phyloP scores from a whole-genome alignment of 2,797 vertebrate species.

The Cheirogaleus major region DNA sequence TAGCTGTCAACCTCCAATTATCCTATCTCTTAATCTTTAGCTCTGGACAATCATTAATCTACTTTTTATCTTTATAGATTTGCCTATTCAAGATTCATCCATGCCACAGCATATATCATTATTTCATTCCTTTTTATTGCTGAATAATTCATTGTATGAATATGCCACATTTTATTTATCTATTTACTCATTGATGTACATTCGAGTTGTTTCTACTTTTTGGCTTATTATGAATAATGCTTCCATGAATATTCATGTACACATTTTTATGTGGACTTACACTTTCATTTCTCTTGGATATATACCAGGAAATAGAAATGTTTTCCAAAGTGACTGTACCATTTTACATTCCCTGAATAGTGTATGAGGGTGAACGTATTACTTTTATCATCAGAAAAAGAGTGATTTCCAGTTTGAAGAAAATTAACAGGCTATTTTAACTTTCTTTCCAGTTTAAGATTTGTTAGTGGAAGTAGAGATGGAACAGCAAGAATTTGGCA shows the following conservation, averaged over 20 bases:
- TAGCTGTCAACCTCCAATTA: neutral
- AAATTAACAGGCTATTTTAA: slow-evolving; percentile 55
- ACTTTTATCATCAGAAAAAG: slow-evolving; percentile 46
- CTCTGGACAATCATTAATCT: neutral
- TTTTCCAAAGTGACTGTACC: slow-evolving; percentile 7
- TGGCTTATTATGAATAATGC: neutral
- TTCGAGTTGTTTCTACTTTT: slow-evolving; percentile 18
- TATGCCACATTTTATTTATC: slow-evolving; percentile 7
- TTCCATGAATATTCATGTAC: neutral
- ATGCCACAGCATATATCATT: neutral
- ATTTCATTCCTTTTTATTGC: slow-evolving; percentile 35
- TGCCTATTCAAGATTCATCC: slow-evolving; percentile 18
- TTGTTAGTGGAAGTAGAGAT: slow-evolving; percentile 98
- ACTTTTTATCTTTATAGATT: neutral
- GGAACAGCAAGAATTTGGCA: slow-evolving; percentile 98
- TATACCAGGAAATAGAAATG: neutral
- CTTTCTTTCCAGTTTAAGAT: slow-evolving; percentile 87
- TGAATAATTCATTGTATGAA: slow-evolving; percentile 11
- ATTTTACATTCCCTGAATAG: neutral
- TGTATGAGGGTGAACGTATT: neutral
- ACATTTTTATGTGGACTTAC: neutral
- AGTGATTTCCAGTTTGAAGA: neutral
- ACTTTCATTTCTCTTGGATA: slow-evolving; percentile 47
- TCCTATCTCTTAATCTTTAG: neutral
- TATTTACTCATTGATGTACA: neutral